Evolutionary conservation across 2,797 vertebrate genomes (phyloP).

Genomic region (Enteromius viviparus): DNA sequence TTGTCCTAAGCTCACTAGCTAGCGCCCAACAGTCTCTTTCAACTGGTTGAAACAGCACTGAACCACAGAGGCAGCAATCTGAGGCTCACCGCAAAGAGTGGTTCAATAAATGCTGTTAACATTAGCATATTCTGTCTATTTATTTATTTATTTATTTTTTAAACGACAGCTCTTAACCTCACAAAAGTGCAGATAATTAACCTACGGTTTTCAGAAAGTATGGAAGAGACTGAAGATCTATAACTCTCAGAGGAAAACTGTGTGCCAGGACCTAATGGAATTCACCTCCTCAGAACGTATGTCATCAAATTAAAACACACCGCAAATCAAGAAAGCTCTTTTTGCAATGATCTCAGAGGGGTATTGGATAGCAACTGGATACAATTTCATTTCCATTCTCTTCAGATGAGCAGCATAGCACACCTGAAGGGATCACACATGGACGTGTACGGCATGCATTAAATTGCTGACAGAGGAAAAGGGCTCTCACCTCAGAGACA

Average conservation of each 20-base stretch:
- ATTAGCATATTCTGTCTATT: constrained; percentile 49
- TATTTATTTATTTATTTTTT: neutral
- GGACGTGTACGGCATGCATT: neutral
- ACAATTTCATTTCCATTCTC: constrained; percentile 70
- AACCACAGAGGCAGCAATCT: neutral
- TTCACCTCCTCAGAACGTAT: constrained; percentile 54
- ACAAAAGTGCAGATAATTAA: constrained; percentile 49
- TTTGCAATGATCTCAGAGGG: constrained; percentile 57
- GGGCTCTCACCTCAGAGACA: neutral
- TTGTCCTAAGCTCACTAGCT: constrained; percentile 5
- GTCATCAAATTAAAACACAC: constrained; percentile 62
- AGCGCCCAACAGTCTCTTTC: neutral
- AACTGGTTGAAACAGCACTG: constrained; percentile 41
- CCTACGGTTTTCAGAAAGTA: constrained; percentile 8
- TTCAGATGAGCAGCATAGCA: constrained; percentile 54
- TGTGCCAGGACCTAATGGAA: constrained; percentile 53
- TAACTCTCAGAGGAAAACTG: constrained; percentile 40
- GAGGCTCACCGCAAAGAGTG: neutral
- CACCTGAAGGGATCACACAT: constrained; percentile 39
- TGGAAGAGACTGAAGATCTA: constrained; percentile 37
- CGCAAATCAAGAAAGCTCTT: constrained; percentile 60
- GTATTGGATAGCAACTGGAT: constrained; percentile 18
- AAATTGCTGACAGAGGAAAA: neutral
- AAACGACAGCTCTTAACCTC: constrained; percentile 19
- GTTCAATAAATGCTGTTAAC: constrained; percentile 40